A percentile compares a stretch with the other conserved stretches of the same genome.
These are phyloP conservation scores for Halesus radiatus DNA, from an alignment of 1,140 invertebrate species.

Conservation along the genomic window DNA sequence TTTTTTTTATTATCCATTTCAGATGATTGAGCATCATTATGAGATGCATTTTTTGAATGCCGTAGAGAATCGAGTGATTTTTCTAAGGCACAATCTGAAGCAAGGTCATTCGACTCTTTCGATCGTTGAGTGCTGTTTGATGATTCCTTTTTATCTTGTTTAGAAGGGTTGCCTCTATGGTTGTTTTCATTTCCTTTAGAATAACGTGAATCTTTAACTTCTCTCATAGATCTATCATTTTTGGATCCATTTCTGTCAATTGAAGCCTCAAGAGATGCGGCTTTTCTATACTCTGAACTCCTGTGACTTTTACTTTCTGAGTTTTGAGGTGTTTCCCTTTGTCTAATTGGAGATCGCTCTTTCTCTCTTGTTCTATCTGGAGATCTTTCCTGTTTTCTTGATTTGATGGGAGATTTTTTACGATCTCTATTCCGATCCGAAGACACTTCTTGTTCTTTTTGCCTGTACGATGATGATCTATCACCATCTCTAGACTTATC, in stretches of 20 bases:
- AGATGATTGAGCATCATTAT: constrained; percentile 7
- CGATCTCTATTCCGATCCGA: neutral
- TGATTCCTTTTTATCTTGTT: constrained; percentile 31
- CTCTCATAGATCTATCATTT: no score
- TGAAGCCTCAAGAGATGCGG: neutral
- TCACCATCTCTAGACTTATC: neutral
- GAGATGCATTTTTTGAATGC: neutral
- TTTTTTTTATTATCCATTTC: constrained; percentile 25
- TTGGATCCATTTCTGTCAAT: neutral
- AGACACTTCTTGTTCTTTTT: constrained; percentile 13
- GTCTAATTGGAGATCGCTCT: neutral
- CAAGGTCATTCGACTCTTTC: neutral
- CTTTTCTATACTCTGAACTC: neutral
- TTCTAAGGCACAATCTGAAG: neutral
- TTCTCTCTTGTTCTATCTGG: constrained; percentile 14
- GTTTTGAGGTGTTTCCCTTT: neutral
- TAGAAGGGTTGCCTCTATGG: neutral
- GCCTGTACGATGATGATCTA: neutral
- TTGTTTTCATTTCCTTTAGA: neutral
- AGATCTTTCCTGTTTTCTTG: neutral
- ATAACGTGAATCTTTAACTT: no score
- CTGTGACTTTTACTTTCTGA: constrained; percentile 8
- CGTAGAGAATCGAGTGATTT: neutral
- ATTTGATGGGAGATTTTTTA: neutral
- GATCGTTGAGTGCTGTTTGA: neutral